phyloP scores from a whole-genome alignment of 2,888 invertebrate species.

The Spicauda simplicius region DNA sequence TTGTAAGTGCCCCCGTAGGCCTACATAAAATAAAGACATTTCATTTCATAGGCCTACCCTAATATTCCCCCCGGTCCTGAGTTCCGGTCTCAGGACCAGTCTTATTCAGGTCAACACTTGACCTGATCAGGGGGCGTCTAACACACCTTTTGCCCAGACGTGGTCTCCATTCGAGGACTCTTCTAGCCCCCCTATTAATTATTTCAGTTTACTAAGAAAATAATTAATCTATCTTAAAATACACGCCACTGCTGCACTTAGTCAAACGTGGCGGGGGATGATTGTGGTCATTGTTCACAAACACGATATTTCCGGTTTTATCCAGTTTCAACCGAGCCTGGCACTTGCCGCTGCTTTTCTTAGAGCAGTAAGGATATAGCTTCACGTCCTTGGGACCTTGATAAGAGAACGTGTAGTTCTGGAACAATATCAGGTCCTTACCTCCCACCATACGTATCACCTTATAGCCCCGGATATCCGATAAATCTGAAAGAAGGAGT shows the following conservation, averaged over 20 bases:
- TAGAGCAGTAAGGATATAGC: conserved; percentile 42
- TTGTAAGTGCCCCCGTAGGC: too few relatives aligned
- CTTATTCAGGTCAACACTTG: too few relatives aligned
- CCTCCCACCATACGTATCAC: conserved; percentile 25
- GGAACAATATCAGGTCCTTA: conserved; percentile 39
- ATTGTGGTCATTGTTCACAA: conserved; percentile 42
- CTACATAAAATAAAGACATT: too few relatives aligned
- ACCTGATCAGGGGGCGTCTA: too few relatives aligned
- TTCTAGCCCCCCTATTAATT: too few relatives aligned
- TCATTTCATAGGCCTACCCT: too few relatives aligned
- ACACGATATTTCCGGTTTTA: conserved; percentile 38
- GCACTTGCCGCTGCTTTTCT: conserved; percentile 38
- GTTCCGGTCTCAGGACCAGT: too few relatives aligned
- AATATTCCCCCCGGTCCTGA: too few relatives aligned
- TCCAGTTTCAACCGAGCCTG: conserved; percentile 46
- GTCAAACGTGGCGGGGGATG: conserved; percentile 40
- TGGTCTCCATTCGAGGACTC: too few relatives aligned
- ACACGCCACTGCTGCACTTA: conserved; percentile 5
- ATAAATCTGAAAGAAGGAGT: conserved; percentile 15
- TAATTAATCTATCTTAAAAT: conserved; percentile 16
- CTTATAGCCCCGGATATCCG: not conserved
- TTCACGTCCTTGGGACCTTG: conserved; percentile 41
- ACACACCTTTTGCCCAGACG: too few relatives aligned
- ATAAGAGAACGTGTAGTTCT: conserved; percentile 47
- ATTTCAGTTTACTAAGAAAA: too few relatives aligned